phyloP scores from a whole-genome alignment of 2,113 vertebrate genomes.

The Ictidomys tridecemlineatus region DNA sequence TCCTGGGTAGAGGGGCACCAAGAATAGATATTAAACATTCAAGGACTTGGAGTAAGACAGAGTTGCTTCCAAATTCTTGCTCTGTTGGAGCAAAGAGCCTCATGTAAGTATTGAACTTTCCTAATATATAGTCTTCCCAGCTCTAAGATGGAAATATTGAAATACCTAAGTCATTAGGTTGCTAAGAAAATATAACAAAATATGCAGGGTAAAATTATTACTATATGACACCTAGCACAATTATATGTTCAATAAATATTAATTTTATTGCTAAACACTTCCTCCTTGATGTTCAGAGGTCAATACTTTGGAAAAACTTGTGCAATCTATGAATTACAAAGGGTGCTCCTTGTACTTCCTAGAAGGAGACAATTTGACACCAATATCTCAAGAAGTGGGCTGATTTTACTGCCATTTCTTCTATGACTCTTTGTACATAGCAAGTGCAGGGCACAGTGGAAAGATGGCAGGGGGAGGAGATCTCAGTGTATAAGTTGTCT shows the following conservation, averaged over 20 bases:
- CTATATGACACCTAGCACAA: not conserved
- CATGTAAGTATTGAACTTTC: not conserved
- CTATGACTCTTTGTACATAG: not conserved
- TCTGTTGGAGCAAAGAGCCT: not conserved
- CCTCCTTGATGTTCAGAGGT: not conserved
- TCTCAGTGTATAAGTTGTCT: not conserved
- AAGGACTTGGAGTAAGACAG: not conserved
- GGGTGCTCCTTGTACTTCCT: not conserved
- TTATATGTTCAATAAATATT: not conserved
- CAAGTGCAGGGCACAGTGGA: not conserved
- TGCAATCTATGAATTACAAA: not conserved
- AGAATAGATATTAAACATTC: not conserved
- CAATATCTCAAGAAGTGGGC: not conserved
- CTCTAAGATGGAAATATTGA: not conserved
- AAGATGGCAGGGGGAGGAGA: not conserved
- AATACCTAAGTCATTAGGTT: not conserved
- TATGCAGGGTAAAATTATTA: not conserved
- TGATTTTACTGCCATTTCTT: not conserved
- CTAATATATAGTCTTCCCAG: slow-evolving; percentile 33
- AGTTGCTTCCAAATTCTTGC: not conserved
- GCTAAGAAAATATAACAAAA: slow-evolving; percentile 41
- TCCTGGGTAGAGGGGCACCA: not conserved
- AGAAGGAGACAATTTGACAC: not conserved
- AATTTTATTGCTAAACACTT: slow-evolving; percentile 31
- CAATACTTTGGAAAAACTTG: not conserved